phyloP scores from a whole-genome alignment of 1,140 invertebrate genomes.

The Polyergus mexicanus region DNA sequence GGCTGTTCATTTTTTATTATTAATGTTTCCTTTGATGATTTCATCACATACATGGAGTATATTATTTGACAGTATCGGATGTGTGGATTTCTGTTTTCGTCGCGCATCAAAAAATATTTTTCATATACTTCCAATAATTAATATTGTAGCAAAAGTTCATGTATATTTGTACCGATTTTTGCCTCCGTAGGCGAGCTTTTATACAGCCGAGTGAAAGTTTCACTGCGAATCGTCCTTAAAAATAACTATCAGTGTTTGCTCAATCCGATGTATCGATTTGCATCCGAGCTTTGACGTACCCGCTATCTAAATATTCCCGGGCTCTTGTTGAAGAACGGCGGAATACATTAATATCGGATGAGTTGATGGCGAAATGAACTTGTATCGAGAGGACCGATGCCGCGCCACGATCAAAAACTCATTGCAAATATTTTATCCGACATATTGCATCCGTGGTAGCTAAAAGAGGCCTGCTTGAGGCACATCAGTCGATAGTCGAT shows the following conservation, averaged over 20 bases:
- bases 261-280: conserved; percentile 69
- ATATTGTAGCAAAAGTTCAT: conserved; percentile 16
- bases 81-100: conserved; percentile 21
- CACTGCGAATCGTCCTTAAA: conserved; percentile 66
- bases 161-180: conserved; percentile 25
- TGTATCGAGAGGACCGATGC: conserved; percentile 68
- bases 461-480: conserved; percentile 48
- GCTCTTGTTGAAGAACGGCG: conserved; percentile 56
- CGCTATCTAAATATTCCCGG: conserved; percentile 67
- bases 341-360: conserved; percentile 74
- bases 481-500: conserved; percentile 10
- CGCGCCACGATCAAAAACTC: conserved; percentile 64
- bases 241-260: conserved; percentile 66
- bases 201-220: conserved; percentile 65
- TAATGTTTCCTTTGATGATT: conserved; percentile 33
- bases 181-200: conserved; percentile 47
- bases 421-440: conserved; percentile 65
- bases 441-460: conserved; percentile 57
- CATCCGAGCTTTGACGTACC: conserved; percentile 67
- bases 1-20: conserved; percentile 31
- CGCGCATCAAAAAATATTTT: conserved; percentile 36
- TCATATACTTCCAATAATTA: conserved; percentile 44
- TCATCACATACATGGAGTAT: conserved; percentile 14
- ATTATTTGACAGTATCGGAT: conserved; percentile 43
- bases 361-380: conserved; percentile 66